These are phyloP conservation scores for Puntigrus tetrazona DNA, from an alignment of 2,113 vertebrate genomes.

Conservation along the genomic window DNA sequence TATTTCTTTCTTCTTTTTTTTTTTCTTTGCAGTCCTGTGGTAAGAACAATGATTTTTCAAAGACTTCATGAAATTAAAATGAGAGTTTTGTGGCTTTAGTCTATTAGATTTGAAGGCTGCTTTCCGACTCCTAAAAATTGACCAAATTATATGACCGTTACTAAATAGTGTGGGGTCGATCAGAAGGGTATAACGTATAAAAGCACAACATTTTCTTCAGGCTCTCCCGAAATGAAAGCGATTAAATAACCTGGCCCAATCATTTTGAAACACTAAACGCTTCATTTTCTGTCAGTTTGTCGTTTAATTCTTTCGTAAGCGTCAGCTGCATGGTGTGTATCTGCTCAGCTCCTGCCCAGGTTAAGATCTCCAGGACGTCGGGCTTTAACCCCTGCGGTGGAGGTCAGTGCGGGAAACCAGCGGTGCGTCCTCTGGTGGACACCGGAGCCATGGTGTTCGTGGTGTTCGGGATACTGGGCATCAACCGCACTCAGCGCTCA, in stretches of 20 bases:
- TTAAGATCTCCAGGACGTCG: constrained; percentile 76
- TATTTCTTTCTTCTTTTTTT: too few species aligned
- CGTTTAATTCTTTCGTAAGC: background rate
- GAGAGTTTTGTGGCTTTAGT: too few species aligned
- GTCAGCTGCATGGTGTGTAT: constrained; percentile 13
- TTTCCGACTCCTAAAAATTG: too few species aligned
- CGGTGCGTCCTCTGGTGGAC: constrained; percentile 91
- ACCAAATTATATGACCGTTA: too few species aligned
- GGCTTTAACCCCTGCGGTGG: constrained; percentile 92
- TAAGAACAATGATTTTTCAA: too few species aligned
- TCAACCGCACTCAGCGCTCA: constrained; percentile 80
- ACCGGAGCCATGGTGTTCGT: constrained; percentile 98
- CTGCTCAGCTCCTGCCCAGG: constrained; percentile 61
- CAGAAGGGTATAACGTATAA: too few species aligned
- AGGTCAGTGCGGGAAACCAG: constrained; percentile 83
- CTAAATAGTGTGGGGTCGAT: too few species aligned
- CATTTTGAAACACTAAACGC: background rate
- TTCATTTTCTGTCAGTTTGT: background rate
- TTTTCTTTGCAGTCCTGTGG: too few species aligned
- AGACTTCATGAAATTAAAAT: too few species aligned
- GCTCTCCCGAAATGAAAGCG: background rate
- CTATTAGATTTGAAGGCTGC: too few species aligned
- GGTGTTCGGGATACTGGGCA: constrained; percentile 91
- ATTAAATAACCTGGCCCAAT: background rate
- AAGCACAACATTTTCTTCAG: too few species aligned